Evolutionary conservation across 64 coral and sea anemone species (phyloP), one percentile per base, ranked within the genome.

Genomic region (Platygyra sinensis): DNA sequence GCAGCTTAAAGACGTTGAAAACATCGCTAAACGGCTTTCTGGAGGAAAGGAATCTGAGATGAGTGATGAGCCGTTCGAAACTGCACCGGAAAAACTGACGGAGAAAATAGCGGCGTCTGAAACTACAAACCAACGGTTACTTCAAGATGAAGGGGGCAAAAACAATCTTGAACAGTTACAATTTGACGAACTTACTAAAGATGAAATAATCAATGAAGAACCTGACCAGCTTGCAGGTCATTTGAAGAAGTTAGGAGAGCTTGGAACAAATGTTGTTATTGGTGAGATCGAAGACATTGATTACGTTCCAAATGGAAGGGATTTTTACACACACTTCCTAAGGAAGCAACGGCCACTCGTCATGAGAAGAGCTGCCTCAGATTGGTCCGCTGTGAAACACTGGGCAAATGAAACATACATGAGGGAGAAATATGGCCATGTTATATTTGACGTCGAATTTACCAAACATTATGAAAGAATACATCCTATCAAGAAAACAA

Each of bases 371-470:
- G 90, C 83, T 71, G 83, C 90, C 1, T 27, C 61, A 72, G 74
- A 79, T 27, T 92, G 90, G 90, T 50, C 83, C 33, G 90, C 90
- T 20, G 62, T 86, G 52, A 80, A 72, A 75, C 63, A 79, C 18
- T 92, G 90, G 90, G 24, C 59, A 74, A 87, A 92, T 87, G 75
- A 92, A 67, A 87, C 81, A 38, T 92, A 92, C 30, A 75, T 92
- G 62, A 87, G 64, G 60, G 36, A 52, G 24, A 87, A 80, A 80
- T 87, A 92, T 87, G 90, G 90, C 7, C 54, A 92, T 71, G 60
- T 87, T 18, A 32, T 33, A 11, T 78, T 80, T 49, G 82, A 87
- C 52, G 90, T 92, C 0, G 90, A 92, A 30, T 92, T 79, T 63
- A 92, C 82, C 5, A 92, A 92, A 60, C 65, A 87, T 64, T 87